Base-by-base conservation (phyloP, 2,113 vertebrate species). In the Tychaedon coryphoeus region DNA sequence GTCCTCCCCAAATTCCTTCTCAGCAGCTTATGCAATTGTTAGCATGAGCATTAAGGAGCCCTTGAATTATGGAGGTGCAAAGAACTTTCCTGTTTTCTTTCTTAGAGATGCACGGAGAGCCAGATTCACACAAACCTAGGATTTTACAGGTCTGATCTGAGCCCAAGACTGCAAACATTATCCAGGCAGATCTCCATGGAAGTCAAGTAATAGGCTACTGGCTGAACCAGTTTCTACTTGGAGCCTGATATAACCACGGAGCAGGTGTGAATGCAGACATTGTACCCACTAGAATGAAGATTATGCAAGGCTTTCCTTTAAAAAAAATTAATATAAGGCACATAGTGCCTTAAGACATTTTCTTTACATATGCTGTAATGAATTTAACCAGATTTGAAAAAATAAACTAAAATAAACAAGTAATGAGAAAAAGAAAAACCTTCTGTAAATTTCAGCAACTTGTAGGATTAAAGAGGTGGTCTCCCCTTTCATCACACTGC, bases 381-480 rank as follows among this genome's bases (percentile, higher is more conserved):
- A 14, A 33, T 89, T 73, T 89, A 57, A 26, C 56, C 25, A 95
- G 64, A 91, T 26, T 57, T 23, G 36, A 90, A 81, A 92, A 90
- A 60, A 12, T 15, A 71, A 54, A 77, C 64, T 56, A 34, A 85
- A 71, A 79, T 56, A 91, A 92, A 82, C 12, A 85, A 79, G 25
- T 15, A 82, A 80, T 53, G 54, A 73, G 38, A 42, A 83, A 92
- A 92, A 82, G 34, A 92, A 90, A 90, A 91, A 28, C 5, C 29
- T 58, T 77, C 83, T 90, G 81, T 92, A 65, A 45, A 38, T 76
- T 96, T 93, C 80, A 93, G 62, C 70, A 93, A 72, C 73, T 88
- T 96, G 66, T 73, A 92, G 87, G 93, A 92, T 96, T 95, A 94
- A 98, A 97, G 78, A 64, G 28, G 69, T 88, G 45, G 86, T 86